Evolutionary conservation across 2,113 vertebrate genomes (phyloP).

Genomic region (Gymnobelideus leadbeateri): DNA sequence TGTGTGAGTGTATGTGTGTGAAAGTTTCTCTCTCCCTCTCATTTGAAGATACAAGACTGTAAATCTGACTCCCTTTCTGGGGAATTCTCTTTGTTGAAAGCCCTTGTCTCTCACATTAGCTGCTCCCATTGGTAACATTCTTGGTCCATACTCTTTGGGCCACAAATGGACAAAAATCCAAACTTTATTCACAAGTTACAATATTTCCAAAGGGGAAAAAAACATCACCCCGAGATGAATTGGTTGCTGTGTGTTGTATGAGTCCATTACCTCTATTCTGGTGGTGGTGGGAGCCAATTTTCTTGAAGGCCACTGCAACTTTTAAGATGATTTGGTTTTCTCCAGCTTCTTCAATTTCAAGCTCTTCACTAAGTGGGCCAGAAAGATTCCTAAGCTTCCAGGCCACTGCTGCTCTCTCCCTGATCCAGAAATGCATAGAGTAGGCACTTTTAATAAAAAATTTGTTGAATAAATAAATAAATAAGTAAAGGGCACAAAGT

Average conservation of each 20-base stretch:
- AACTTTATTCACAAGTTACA: not conserved
- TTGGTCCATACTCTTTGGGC: not conserved
- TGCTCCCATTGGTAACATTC: not conserved
- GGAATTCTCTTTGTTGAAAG: constrained; percentile 6
- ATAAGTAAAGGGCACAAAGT: not conserved
- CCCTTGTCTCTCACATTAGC: not conserved
- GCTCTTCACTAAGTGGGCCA: not conserved
- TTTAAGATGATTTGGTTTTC: not conserved
- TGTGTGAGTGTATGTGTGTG: not conserved
- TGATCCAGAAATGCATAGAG: not conserved
- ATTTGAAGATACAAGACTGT: not conserved
- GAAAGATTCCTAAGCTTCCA: not conserved
- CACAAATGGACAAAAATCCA: not conserved
- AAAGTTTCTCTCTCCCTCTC: not conserved
- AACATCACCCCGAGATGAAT: not conserved
- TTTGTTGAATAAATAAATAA: not conserved
- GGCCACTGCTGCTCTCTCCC: not conserved
- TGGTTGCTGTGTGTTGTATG: not conserved
- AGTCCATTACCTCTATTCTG: not conserved
- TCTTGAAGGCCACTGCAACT: not conserved
- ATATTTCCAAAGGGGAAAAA: not conserved
- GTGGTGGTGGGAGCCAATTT: not conserved
- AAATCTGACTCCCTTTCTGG: not conserved
- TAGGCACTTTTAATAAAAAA: not conserved
- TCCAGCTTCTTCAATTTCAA: not conserved